Percentiles rank a stretch among this genome's conserved stretches.
Conservation (phyloP, 2,888 invertebrate genomes). For the Oxyscelio sp. region DNA sequence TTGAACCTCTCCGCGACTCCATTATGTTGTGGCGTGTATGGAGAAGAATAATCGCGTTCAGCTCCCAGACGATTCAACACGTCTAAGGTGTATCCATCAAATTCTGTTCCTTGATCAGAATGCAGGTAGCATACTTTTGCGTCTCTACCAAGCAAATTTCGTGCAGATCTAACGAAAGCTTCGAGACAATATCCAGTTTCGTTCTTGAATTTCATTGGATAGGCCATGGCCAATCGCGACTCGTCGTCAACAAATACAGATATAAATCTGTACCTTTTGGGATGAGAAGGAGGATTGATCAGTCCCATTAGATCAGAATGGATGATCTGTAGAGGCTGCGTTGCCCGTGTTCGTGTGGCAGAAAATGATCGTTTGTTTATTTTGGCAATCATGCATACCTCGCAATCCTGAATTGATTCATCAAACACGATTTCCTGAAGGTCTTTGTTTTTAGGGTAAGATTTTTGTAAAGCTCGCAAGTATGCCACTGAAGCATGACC, state of each 20-base stretch:
- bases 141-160: constrained; percentile 76
- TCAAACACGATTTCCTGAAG: constrained; percentile 13
- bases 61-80: constrained; percentile 19
- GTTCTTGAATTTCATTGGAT: constrained; percentile 70
- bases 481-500: constrained; percentile 10
- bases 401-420: constrained; percentile 69
- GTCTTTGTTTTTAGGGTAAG: constrained; percentile 10
- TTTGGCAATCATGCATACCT: constrained; percentile 75
- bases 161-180: constrained; percentile 62
- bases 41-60: constrained; percentile 38
- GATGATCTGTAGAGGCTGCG: constrained; percentile 68
- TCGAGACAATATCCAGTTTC: constrained; percentile 68
- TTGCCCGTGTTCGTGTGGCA: constrained; percentile 55
- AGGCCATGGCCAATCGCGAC: constrained; percentile 74
- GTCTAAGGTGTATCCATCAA: constrained; percentile 26
- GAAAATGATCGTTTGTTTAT: constrained; percentile 75
- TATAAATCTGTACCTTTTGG: constrained; percentile 69
- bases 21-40: constrained; percentile 67
- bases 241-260: constrained; percentile 74
- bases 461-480: constrained; percentile 9
- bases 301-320: no score
- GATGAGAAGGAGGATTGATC: constrained; percentile 64
- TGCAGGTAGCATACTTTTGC: constrained; percentile 77
- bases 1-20: no score
- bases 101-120: constrained; percentile 68